Evolutionary conservation across 2,113 vertebrate species (phyloP), one percentile per base, ranked within the genome.

Genomic region (Ceyx cyanopectus): DNA sequence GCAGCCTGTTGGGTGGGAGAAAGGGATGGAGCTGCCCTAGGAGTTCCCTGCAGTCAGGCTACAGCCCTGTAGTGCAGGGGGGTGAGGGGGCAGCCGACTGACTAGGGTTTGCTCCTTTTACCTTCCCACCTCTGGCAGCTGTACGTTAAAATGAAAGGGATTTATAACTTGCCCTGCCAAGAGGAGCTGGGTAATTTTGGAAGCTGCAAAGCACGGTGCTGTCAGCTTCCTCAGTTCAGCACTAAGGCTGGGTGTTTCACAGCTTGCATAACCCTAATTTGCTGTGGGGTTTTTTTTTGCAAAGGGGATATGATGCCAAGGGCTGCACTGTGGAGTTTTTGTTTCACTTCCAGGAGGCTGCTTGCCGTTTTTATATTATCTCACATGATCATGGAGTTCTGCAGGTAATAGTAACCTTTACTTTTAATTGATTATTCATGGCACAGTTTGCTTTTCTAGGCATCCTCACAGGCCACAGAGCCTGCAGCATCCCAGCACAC

Each of bases 391-490:
- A 51, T 24, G 72, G 90, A 93, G 73, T 54, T 76, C 77, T 75
- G 86, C 32, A 95, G 94, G 90, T 93, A 86, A 96, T 43, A 81
- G 24, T 46, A 95, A 41, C 26, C 63, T 93, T 95, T 90, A 61
- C 62, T 91, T 95, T 97, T 89, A 89, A 92, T 89, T 92, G 91
- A 89, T 96, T 97, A 92, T 65, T 84, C 78, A 78, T 46, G 48
- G 54, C 61, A 54, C 60, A 74, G 83, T 92, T 96, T 89, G 30
- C 66, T 96, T 93, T 89, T 72, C 68, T 93, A 67, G 91, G 87
- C 73, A 74, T 78, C 76, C 70, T 70, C 41, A 53, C 46, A 65
- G 87, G 78, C 76, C 80, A 56, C 73, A 92, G 73, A 66, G 45
- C 90, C 82, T 58, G 70, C 69, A 73, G 87, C 89, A 74, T 91